A percentile compares a stretch with the other conserved stretches of the same genome.
phyloP scores from a whole-genome alignment of 2,113 vertebrate species.

The Petromus typicus region DNA sequence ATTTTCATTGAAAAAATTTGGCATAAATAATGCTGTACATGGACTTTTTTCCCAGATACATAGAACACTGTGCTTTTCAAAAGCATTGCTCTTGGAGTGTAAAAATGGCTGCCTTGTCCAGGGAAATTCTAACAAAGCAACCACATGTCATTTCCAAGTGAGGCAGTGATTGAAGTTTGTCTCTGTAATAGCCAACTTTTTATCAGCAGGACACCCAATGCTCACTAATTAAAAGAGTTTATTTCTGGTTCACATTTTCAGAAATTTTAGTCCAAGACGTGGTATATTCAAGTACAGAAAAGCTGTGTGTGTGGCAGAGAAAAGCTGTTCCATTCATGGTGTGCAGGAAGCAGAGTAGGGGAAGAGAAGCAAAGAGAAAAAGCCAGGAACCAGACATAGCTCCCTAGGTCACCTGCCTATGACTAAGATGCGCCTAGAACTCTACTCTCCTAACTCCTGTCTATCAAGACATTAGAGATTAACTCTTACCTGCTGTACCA shows the following conservation, averaged over 20 bases:
- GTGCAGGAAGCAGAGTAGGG: not conserved
- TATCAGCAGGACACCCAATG: not conserved
- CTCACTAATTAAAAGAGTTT: not conserved
- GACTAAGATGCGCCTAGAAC: not conserved
- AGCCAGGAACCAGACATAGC: not conserved
- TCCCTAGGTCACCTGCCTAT: not conserved
- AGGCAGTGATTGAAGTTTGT: fast-evolving
- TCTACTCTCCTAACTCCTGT: not conserved
- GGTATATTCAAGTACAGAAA: not conserved
- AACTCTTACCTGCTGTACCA: not conserved
- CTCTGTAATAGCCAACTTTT: not conserved
- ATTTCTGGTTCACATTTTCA: not conserved
- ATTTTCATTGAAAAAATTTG: not conserved
- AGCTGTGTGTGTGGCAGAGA: not conserved
- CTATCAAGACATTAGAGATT: not conserved
- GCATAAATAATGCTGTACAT: not conserved
- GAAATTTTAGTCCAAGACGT: not conserved
- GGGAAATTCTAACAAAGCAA: not conserved
- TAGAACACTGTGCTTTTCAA: not conserved
- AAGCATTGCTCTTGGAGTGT: not conserved
- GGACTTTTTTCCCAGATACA: not conserved
- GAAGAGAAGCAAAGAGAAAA: not conserved
- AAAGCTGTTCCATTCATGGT: not conserved
- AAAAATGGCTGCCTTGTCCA: not conserved
- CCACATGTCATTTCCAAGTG: not conserved